Evolutionary conservation across 2,797 vertebrate species (phyloP), one percentile per base, ranked within the genome.

Genomic region (Anniella stebbinsi): DNA sequence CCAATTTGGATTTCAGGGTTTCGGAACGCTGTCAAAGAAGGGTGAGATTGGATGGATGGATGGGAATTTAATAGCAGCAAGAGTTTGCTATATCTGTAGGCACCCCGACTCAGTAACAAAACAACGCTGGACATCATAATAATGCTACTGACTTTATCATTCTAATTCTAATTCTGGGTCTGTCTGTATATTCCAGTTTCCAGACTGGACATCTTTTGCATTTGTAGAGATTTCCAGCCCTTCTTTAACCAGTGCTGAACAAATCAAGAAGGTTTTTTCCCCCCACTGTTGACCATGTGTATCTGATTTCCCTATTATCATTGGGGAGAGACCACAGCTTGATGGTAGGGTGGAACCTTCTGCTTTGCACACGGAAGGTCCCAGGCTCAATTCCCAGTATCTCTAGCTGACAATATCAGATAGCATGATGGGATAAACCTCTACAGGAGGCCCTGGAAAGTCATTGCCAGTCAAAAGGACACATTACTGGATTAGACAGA

Each of bases 1-100:
- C n/a, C 25, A 54, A 91, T 92, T 90, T 60, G 54, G 91, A 36
- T 92, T 41, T 41, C 25, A 38, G 91, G 69, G 41, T 88, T 90
- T 88, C 70, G 11, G 41, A 86, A n/a, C 13, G 5, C 76, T 87
- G 92, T 92, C 88, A 30, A 1, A 75, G 33, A 38, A 87, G 3
- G 13, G 0, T 89, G 4, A 63, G 2, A 63, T 87, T 38, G 23
- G 54, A 23, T 84, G 38, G 88, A 63, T 7, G 12, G 4, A 86
- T 12, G 60, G 60, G 6, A 23, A 25, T 63, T 63, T 63, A 63
- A 63, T 21, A 73, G 21, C n/a, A 18, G 54, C 41, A 9, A 78
- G 72, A 41, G 18, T 66, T 83, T 66, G 54, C n/a, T 33, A 23
- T 18, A 13, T 13, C n/a, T 21, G 7, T 33, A 18, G 1, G 3